These are phyloP conservation scores for Sebastolobus alascanus DNA, from an alignment of 2,797 vertebrate genomes.

Conservation along the genomic window DNA sequence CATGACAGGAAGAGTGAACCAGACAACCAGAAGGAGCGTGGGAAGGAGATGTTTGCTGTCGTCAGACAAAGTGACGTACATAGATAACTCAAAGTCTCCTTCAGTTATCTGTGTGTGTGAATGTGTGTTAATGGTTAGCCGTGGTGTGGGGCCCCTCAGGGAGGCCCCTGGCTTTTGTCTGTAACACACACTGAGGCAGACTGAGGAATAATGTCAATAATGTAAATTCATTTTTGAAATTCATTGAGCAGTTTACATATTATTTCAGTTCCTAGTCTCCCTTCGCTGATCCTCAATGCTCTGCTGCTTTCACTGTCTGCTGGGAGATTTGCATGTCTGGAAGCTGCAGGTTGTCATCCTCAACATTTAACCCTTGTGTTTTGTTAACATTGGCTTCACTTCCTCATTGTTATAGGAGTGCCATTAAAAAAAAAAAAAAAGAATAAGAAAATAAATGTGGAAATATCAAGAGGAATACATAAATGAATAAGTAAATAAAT, in stretches of 20 bases:
- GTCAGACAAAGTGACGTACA: slow-evolving; percentile 17
- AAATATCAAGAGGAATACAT: too few species aligned
- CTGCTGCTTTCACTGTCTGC: slow-evolving; percentile 22
- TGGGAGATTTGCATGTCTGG: background rate
- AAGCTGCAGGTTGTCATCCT: background rate
- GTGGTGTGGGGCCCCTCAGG: slow-evolving; percentile 9
- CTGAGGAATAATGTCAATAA: background rate
- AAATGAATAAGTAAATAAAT: too few species aligned
- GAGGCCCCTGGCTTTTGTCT: slow-evolving; percentile 34
- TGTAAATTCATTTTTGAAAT: background rate
- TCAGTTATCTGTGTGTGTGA: background rate
- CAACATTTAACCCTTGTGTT: background rate
- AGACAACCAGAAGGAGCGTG: background rate
- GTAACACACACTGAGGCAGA: background rate
- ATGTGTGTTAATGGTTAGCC: slow-evolving; percentile 17
- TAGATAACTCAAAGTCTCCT: background rate
- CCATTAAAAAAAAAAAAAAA: too few species aligned
- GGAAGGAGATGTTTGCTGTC: slow-evolving; percentile 34
- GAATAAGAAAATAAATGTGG: background rate
- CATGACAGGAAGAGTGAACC: background rate
- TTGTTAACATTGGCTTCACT: background rate
- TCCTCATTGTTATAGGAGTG: background rate
- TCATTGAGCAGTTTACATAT: background rate
- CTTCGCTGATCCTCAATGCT: background rate
- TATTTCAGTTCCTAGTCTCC: background rate